These are phyloP conservation scores for Drosophila leontia DNA, from an alignment of 1,140 invertebrate genomes.

Conservation along the genomic window DNA sequence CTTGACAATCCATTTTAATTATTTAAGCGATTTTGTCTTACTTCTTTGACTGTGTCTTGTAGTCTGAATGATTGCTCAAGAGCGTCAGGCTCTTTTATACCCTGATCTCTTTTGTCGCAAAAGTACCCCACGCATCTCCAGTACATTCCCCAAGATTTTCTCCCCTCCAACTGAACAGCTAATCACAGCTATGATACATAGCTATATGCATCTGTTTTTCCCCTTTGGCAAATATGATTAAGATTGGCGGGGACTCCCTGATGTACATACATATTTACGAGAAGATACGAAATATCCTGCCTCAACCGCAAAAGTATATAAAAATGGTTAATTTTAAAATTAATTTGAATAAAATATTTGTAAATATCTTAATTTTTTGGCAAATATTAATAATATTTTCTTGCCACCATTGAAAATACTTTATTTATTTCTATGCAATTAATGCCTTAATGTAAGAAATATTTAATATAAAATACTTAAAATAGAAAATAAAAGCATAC, in stretches of 20 bases:
- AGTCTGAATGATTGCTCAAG: constrained; percentile 25
- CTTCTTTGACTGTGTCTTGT: constrained; percentile 6
- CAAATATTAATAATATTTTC: too few relatives aligned
- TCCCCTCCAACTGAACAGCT: neutral
- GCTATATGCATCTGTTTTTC: constrained; percentile 19
- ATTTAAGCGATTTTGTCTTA: neutral
- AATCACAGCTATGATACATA: constrained; percentile 20
- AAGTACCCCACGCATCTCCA: constrained; percentile 1
- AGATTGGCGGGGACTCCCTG: constrained; percentile 20
- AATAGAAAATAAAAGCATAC: too few relatives aligned
- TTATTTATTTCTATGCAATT: too few relatives aligned
- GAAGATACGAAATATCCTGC: neutral
- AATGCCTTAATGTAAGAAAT: too few relatives aligned
- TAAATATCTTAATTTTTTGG: too few relatives aligned
- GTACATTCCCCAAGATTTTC: constrained; percentile 20
- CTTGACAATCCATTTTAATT: constrained; percentile 54
- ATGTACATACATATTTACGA: neutral
- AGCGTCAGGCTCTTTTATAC: constrained; percentile 49
- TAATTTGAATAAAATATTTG: neutral
- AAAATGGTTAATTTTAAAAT: too few relatives aligned
- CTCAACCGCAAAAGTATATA: neutral
- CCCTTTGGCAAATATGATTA: constrained; percentile 18
- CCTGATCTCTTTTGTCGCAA: constrained; percentile 7
- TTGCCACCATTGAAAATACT: too few relatives aligned
- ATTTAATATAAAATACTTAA: too few relatives aligned